Conservation (phyloP, 2,888 invertebrate species). For the Eupithecia dodoneata region DNA sequence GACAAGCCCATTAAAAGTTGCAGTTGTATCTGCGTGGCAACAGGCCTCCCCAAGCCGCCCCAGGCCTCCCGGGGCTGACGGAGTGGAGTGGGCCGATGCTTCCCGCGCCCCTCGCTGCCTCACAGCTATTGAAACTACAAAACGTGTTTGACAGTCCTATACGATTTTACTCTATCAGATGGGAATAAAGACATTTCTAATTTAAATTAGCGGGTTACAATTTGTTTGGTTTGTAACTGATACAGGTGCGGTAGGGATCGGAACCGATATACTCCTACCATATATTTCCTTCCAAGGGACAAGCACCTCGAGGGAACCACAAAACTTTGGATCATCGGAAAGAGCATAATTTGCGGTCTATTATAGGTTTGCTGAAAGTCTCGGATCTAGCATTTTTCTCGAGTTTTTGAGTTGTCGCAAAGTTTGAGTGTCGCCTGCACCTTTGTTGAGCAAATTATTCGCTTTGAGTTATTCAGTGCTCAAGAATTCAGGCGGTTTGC, state of each 20-base stretch:
- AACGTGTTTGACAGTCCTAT: not conserved
- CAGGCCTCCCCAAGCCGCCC: not conserved
- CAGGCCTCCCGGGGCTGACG: not conserved
- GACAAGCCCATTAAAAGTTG: slow-evolving; percentile 30
- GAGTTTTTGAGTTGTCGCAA: slow-evolving; percentile 11
- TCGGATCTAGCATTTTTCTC: slow-evolving; percentile 42
- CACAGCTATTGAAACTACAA: not conserved
- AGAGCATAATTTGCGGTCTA: slow-evolving; percentile 54
- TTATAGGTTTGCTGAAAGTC: slow-evolving; percentile 56
- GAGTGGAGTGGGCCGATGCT: slow-evolving; percentile 1
- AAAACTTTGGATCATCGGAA: slow-evolving; percentile 45
- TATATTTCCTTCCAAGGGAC: not conserved
- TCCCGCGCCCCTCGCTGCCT: not conserved
- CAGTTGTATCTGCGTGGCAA: not conserved
- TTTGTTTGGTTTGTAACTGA: not conserved
- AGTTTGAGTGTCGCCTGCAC: slow-evolving; percentile 37
- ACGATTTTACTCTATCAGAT: not conserved
- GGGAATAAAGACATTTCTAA: not conserved
- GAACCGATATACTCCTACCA: not conserved
- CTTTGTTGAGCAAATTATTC: slow-evolving; percentile 36
- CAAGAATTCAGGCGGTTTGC: slow-evolving; percentile 29
- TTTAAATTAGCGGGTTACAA: not conserved
- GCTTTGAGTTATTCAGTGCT: slow-evolving; percentile 30
- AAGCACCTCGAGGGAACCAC: not conserved
- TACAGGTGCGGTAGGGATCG: not conserved